Evolutionary conservation across 37 sponge, comb jelly and placozoan genomes (phyloP), one percentile per base, ranked within the genome.

Genomic region (Chondrosia reniformis): DNA sequence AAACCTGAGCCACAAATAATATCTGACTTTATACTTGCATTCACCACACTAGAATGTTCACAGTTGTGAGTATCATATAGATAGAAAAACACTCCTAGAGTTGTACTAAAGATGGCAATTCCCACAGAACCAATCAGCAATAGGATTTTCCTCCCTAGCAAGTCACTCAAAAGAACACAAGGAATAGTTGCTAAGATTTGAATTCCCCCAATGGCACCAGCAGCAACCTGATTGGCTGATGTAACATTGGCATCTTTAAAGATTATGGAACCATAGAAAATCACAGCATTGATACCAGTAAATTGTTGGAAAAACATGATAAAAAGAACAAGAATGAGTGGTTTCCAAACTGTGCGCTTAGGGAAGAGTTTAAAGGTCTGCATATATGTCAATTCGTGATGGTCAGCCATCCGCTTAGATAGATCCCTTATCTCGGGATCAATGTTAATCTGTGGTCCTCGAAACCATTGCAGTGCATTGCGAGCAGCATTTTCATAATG

Each of bases 241-340:
- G 22, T 6, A 22, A 87, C 66, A 2, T 54, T 36, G 38, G 63
- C 67, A 3, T 24, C 8, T 39, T 63, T 2, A 13, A 90, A 81
- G 10, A 83, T 56, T 27, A 41, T 41, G 1, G 61, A 71, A 13
- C 80, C 76, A 74, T 83, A 87, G 55, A 82, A 87, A 0, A 74
- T 45, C 45, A 90, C 76, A 0, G 83, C 78, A 77, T 87, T 87
- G 33, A 90, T 67, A 27, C 91, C 91, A 31, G 46, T 34, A 24
- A 87, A 87, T 63, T 90, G 87, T 72, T 86, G 84, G 77, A 90
- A 87, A 54, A 87, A 77, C 83, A 90, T 87, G 25, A 90, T 17
- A 0, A 36, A 6, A 27, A 64, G 19, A 32, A 79, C 24, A 0
- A 87, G 44, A 8, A 87, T 52, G 46, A 87, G 55, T 19, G 91